Evolutionary conservation across 2,888 invertebrate genomes (phyloP).

Genomic region (Sarcophaga variegata): DNA sequence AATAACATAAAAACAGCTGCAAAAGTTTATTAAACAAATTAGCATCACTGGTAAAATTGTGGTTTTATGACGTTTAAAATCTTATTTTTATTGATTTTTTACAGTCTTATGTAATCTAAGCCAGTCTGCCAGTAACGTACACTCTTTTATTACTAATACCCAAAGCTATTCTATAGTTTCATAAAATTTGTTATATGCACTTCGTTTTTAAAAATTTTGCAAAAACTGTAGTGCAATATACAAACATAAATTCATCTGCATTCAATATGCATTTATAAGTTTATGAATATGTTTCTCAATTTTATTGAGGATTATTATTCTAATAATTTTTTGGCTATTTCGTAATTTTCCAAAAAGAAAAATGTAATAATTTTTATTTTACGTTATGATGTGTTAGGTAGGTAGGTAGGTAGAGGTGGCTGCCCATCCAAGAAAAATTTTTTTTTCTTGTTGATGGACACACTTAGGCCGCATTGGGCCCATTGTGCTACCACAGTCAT

Average conservation of each 20-base stretch:
- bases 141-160: too few species aligned
- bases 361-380: slow-evolving; percentile 15
- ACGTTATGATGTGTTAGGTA: slow-evolving; percentile 44
- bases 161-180: slow-evolving; percentile 7
- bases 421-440: too few species aligned
- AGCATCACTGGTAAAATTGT: slow-evolving; percentile 19
- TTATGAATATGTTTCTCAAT: slow-evolving; percentile 4
- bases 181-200: slow-evolving; percentile 27
- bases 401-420: too few species aligned
- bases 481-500: too few species aligned
- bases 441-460: too few species aligned
- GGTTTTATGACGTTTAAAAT: neutral
- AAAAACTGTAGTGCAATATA: slow-evolving; percentile 33
- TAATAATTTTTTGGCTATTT: neutral
- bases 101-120: slow-evolving; percentile 21
- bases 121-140: neutral
- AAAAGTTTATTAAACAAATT: slow-evolving; percentile 32
- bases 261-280: neutral
- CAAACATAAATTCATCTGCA: slow-evolving; percentile 36
- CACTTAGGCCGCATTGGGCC: too few species aligned
- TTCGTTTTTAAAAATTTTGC: neutral
- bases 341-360: neutral
- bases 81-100: slow-evolving; percentile 6
- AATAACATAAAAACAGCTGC: too few species aligned
- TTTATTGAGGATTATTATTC: slow-evolving; percentile 24